Evolutionary conservation across 2,888 invertebrate genomes (phyloP), one percentile per base, ranked within the genome.

Genomic region (Malthinus flaveolus): DNA sequence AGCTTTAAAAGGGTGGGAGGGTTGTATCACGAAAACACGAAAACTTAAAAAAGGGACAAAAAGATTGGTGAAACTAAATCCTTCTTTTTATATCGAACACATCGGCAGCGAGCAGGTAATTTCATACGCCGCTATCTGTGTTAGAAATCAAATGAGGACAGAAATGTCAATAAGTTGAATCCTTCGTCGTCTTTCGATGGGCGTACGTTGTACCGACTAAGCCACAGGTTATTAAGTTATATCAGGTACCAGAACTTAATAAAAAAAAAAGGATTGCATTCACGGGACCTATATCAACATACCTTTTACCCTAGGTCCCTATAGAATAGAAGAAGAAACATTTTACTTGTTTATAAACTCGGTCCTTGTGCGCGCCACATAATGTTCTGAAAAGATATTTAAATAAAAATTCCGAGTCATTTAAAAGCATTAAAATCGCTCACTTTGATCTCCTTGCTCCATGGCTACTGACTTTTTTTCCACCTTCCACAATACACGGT

Each of bases 161-260:
- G 75, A 76, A 76, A 77, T 75, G 78, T 78, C 78, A 77, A 77
- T 77, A 78, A 78, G 77, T 74, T 76, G 75, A 65, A 61, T 52
- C 59, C 49, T 23, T 54, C 23, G 48, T 49, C 37, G 32, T 47
- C 9, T 37, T 56, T 51, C 56, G 60, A 56, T 56, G 49, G 52
- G 46, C 32, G 36, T 35, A 46, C 36, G 56, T 52, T 36, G 52
- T 49, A 53, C 61, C 56, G 61, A 42, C 55, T 51, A 39, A 52
- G 59, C 59, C 55, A 55, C 59, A 59, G 59, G 59, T 59, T 59
- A 59, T 59, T 59, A 59, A 59, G 59, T 59, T 59, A 59, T 55
- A 59, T 58, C 55, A 59, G 59, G 59, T 59, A 56, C 52, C 46
- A 50, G 47, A 35, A 36, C 44, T 34, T 50, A 48, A 32, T 32